These are phyloP conservation scores for Gymnocheta viridis DNA, from an alignment of 2,888 invertebrate species.

Conservation along the genomic window DNA sequence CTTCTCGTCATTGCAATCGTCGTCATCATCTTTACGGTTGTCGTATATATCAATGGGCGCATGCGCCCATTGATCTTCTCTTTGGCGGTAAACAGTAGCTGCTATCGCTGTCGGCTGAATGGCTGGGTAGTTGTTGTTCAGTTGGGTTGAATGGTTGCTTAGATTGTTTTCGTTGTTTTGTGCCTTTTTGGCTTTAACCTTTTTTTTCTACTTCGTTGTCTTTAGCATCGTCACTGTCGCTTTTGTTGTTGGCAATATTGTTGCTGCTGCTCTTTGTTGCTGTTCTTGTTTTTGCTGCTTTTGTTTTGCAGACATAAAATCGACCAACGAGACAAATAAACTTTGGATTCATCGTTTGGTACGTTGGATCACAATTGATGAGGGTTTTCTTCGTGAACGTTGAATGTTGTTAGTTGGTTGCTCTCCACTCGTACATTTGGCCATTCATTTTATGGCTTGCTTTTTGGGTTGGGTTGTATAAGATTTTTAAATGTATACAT, in stretches of 20 bases:
- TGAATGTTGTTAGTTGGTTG: conserved; percentile 43
- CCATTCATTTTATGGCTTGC: conserved; percentile 53
- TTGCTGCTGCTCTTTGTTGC: neutral
- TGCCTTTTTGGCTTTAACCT: conserved; percentile 65
- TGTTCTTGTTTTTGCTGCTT: conserved; percentile 16
- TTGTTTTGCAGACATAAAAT: conserved; percentile 65
- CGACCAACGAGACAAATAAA: conserved; percentile 69
- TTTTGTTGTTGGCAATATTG: conserved; percentile 32
- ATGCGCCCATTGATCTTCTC: conserved; percentile 70
- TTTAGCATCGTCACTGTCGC: conserved; percentile 15
- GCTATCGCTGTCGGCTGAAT: conserved; percentile 70
- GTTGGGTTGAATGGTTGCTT: conserved; percentile 47
- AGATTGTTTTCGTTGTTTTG: conserved; percentile 47
- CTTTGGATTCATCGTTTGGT: conserved; percentile 59
- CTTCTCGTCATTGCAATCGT: conserved; percentile 69
- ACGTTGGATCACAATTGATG: conserved; percentile 62
- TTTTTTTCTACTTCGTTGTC: conserved; percentile 34
- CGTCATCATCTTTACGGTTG: conserved; percentile 70
- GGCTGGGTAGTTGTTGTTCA: conserved; percentile 57
- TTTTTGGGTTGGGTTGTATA: conserved; percentile 71
- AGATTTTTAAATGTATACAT: conserved; percentile 37
- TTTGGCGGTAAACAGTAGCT: conserved; percentile 71
- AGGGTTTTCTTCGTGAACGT: conserved; percentile 55
- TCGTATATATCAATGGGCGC: conserved; percentile 71
- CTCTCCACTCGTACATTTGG: conserved; percentile 27